Evolutionary conservation across 1,140 invertebrate species (phyloP), one percentile per base, ranked within the genome.

Genomic region (Lethrus apterus): DNA sequence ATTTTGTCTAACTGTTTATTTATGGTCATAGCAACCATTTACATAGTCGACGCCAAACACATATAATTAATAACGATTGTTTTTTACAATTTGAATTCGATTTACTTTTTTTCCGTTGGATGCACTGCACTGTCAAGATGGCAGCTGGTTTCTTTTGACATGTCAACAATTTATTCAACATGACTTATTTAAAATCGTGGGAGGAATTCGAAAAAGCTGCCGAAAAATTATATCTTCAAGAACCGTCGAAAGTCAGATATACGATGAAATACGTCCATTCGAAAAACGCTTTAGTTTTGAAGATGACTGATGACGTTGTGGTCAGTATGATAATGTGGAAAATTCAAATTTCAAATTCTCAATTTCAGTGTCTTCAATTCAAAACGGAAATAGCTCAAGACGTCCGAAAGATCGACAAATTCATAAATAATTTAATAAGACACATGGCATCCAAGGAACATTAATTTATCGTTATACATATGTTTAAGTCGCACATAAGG

Each of bases 331-430:
- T 48, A 50, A 32, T 32, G 48, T 43, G 24, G 26, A 30, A 36
- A 30, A 11, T 41, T 47, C 46, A 42, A 18, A 40, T 48, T 48
- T 34, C 29, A 50, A 35, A 32, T 40, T 9, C 23, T 50, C 56
- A 58, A 67, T 64, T 69, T 81, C 72, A 95, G 88, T 94, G 90
- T 69, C 71, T 95, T 24, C 90, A 95, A 68, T 98, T 91, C 61
- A 86, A 86, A 76, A 93, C 93, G 32, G 91, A 95, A 71, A 86
- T 93, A 56, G 81, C 88, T 47, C 91, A 95, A 69, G 93, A 98
- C 72, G 73, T 96, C 8, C 90, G 92, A 65, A 95, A 93, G 76
- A 82, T 96, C 64, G 93, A 97, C 67, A 96, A 94, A 68, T 86
- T 97, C 62, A 85, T 91, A 54, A 85, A 82, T 56, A 92, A 93